phyloP scores from a whole-genome alignment of 2,113 vertebrate genomes.

The Osmerus eperlanus region DNA sequence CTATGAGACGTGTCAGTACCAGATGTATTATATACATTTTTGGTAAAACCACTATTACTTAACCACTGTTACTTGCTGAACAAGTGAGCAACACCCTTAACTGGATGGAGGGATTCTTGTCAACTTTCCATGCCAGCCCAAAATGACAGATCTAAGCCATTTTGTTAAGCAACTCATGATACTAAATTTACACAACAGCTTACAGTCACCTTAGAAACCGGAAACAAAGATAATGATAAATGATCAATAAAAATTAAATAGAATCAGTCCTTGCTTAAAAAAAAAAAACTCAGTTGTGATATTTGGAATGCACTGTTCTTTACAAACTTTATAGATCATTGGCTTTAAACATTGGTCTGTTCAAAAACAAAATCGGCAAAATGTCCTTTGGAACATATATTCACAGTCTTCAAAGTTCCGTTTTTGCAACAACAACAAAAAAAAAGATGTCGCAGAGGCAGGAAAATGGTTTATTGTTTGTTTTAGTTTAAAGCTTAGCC shows the following conservation, averaged over 20 bases:
- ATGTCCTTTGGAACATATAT: conserved; percentile 86
- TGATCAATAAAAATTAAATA: conserved; percentile 69
- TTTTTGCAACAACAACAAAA: conserved; percentile 86
- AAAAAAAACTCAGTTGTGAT: conserved; percentile 68
- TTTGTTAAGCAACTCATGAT: conserved; percentile 77
- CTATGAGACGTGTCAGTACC: conserved; percentile 71
- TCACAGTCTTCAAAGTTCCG: conserved; percentile 98
- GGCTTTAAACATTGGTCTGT: conserved; percentile 82
- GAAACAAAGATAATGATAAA: conserved; percentile 67
- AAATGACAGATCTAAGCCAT: conserved; percentile 60
- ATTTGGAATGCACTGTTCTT: conserved; percentile 88
- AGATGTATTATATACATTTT: conserved; percentile 79
- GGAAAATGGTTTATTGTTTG: conserved; percentile 81
- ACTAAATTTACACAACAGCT: conserved; percentile 91
- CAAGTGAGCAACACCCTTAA: conserved; percentile 71
- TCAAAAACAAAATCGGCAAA: conserved; percentile 74
- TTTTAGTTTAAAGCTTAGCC: conserved; percentile 88
- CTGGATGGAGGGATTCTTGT: conserved; percentile 65
- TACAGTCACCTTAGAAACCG: conserved; percentile 75
- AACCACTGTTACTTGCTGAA: conserved; percentile 75
- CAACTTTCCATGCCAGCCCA: conserved; percentile 64
- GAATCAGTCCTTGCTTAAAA: conserved; percentile 82
- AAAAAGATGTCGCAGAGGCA: conserved; percentile 77
- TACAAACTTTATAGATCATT: conserved; percentile 78
- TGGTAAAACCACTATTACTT: conserved; percentile 75